Evolutionary conservation across 1,140 invertebrate species (phyloP).

Genomic region (Armadillidium nasatum): DNA sequence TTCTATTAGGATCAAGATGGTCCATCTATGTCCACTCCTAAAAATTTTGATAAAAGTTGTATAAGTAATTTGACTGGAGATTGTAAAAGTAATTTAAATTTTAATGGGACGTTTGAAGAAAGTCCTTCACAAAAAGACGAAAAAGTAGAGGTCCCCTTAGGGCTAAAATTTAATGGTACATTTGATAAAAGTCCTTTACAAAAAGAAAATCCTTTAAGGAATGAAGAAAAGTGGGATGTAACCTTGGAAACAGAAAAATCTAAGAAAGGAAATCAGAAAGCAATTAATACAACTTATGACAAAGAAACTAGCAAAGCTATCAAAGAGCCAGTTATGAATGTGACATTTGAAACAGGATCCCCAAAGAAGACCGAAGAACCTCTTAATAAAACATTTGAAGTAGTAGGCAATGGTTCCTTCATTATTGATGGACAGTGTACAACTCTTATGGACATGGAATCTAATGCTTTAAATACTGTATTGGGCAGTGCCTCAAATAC

Average conservation of each 20-base stretch:
- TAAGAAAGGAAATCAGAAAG: not conserved
- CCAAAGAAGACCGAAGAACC: not conserved
- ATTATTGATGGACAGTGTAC: not conserved
- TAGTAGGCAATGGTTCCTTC: not conserved
- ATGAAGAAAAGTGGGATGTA: no score
- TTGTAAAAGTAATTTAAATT: not conserved
- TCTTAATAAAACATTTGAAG: not conserved
- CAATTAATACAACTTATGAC: not conserved
- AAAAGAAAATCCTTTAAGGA: no score
- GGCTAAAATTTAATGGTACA: no score
- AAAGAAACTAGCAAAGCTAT: not conserved
- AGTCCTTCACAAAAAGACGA: no score
- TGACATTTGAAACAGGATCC: not conserved
- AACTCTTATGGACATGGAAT: not conserved
- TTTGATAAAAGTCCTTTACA: no score
- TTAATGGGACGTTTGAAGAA: not conserved
- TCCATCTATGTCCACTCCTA: not conserved
- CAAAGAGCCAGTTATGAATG: not conserved
- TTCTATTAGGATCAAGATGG: no score
- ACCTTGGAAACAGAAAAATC: no score
- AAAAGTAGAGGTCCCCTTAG: no score
- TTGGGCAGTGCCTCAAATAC: not conserved
- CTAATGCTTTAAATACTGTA: not conserved
- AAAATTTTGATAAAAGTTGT: not conserved
- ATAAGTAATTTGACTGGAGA: not conserved